phyloP scores from a whole-genome alignment of 2,888 invertebrate genomes.

The Periphyllus acericola region DNA sequence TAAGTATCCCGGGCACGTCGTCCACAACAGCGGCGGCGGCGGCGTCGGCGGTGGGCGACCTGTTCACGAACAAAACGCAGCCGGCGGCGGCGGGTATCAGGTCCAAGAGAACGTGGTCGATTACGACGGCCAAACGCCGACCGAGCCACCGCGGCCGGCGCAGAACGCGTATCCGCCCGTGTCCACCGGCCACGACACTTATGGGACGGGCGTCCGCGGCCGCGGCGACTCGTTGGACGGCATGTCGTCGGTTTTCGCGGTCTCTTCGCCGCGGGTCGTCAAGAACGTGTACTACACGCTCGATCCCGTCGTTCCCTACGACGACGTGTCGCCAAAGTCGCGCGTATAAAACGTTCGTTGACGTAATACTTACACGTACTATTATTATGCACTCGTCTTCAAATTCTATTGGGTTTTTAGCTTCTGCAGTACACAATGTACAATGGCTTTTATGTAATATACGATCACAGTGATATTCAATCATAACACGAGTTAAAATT shows the following conservation, averaged over 20 bases:
- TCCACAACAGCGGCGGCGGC: no score
- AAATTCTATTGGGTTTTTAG: no score
- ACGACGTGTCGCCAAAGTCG: not conserved
- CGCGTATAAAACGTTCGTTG: not conserved
- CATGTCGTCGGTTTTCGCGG: not conserved
- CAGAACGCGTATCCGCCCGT: not conserved
- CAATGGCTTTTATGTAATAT: no score
- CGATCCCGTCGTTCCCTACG: conserved; percentile 44
- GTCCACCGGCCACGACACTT: not conserved
- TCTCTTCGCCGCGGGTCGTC: not conserved
- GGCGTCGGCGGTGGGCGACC: not conserved
- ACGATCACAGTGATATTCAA: no score
- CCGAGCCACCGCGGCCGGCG: not conserved
- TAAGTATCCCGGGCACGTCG: not conserved
- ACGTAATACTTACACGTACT: no score
- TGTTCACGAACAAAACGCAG: not conserved
- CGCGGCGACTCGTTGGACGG: not conserved
- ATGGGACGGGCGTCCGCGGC: not conserved
- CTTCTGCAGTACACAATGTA: no score
- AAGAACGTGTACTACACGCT: conserved; percentile 41
- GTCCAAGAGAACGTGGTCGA: conserved; percentile 7
- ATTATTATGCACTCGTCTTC: no score
- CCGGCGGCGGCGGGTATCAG: not conserved
- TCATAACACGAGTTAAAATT: no score
- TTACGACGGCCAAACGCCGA: not conserved